Evolutionary conservation across 2,113 vertebrate species (phyloP).

Genomic region (Lonchura striata): DNA sequence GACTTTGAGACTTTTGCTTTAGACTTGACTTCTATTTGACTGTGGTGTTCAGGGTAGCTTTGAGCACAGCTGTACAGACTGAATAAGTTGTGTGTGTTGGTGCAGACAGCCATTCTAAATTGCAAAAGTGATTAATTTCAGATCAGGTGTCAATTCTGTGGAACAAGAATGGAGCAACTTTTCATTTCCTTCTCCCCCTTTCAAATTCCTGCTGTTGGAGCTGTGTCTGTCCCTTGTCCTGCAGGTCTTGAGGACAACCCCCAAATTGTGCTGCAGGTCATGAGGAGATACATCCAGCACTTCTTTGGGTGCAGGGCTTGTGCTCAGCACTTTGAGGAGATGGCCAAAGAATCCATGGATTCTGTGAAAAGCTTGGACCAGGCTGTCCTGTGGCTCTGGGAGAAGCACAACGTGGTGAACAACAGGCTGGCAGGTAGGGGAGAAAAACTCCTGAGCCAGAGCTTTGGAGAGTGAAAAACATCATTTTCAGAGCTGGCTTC

Average conservation of each 20-base stretch:
- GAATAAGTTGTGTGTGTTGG: too few relatives aligned
- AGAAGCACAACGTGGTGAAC: constrained; percentile 91
- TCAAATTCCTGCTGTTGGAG: not conserved
- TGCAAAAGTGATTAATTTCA: not conserved
- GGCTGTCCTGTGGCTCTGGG: constrained; percentile 92
- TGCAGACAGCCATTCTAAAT: not conserved
- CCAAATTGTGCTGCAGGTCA: constrained; percentile 79
- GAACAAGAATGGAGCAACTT: not conserved
- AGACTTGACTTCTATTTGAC: not conserved
- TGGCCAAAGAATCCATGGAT: constrained; percentile 79
- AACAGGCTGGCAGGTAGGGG: constrained; percentile 79
- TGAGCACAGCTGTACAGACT: rapidly evolving
- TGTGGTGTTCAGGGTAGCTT: not conserved
- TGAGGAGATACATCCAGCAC: constrained; percentile 82
- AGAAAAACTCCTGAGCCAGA: not conserved
- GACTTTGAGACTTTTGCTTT: too few relatives aligned
- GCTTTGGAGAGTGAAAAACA: not conserved
- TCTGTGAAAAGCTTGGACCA: constrained; percentile 70
- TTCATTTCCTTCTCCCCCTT: not conserved
- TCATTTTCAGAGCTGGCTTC: not conserved
- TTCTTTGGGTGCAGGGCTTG: constrained; percentile 93
- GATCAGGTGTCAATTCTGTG: not conserved
- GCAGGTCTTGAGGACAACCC: constrained; percentile 79
- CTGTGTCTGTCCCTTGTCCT: not conserved
- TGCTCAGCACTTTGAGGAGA: constrained; percentile 85